These are phyloP conservation scores for Drosophila tanythrix DNA, from an alignment of 2,888 invertebrate genomes.

Conservation along the genomic window DNA sequence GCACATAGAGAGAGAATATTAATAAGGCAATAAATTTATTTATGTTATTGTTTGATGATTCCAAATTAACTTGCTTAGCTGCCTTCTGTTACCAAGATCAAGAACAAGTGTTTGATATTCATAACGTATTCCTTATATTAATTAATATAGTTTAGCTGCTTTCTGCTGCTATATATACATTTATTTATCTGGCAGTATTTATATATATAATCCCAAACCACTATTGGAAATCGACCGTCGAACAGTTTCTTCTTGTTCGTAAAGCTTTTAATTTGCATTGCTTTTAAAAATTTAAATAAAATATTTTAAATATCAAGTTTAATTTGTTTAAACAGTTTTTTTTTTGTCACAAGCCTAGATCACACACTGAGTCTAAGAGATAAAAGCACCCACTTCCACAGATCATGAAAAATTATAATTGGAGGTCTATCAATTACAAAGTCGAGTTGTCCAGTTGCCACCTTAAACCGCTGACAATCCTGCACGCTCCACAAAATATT, in stretches of 20 bases:
- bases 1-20: slow-evolving; percentile 23
- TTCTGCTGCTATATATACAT: background rate
- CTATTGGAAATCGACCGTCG: background rate
- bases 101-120: slow-evolving; percentile 1
- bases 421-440: background rate
- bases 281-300: background rate
- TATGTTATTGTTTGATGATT: slow-evolving; percentile 33
- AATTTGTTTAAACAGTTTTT: too few species aligned
- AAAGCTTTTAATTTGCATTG: background rate
- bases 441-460: slow-evolving; percentile 2
- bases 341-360: slow-evolving; percentile 1
- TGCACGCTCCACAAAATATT: slow-evolving; percentile 17
- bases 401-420: background rate
- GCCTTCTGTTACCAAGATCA: slow-evolving; percentile 16
- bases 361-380: slow-evolving; percentile 17
- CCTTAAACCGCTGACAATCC: background rate
- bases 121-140: background rate
- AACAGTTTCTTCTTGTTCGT: background rate
- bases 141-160: background rate
- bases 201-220: background rate
- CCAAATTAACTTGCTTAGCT: slow-evolving; percentile 40
- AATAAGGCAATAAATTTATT: slow-evolving; percentile 15
- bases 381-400: too few species aligned
- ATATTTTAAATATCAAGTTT: background rate
- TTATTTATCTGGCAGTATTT: background rate